A percentile compares a stretch with the other conserved stretches of the same genome.
Evolutionary conservation across 2,888 invertebrate genomes (phyloP).

Genomic region (Synanthedon tipuliformis): DNA sequence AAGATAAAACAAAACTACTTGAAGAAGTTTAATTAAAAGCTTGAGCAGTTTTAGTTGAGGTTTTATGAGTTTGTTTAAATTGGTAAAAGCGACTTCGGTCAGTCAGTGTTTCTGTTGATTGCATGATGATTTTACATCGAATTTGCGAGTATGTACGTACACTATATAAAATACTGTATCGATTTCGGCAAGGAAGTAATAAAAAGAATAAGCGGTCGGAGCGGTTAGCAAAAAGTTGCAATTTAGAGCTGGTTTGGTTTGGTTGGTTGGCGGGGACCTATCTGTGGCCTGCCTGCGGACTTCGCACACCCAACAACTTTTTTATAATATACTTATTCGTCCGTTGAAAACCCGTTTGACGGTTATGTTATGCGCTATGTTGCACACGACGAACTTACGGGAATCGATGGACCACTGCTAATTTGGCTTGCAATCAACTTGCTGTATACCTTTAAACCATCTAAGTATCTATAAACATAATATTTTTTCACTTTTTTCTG

Average conservation of each 20-base stretch:
- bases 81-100: too few species aligned
- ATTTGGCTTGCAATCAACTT: neutral
- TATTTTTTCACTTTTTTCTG: too few species aligned
- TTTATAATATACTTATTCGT: constrained; percentile 45
- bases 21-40: too few species aligned
- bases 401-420: constrained; percentile 18
- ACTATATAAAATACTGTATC: constrained; percentile 8
- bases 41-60: too few species aligned
- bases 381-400: constrained; percentile 33
- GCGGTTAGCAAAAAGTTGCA: constrained; percentile 44
- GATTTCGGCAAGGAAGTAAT: constrained; percentile 34
- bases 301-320: constrained; percentile 37
- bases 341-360: constrained; percentile 53
- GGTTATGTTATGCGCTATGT: constrained; percentile 32
- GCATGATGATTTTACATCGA: too few species aligned
- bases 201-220: constrained; percentile 39
- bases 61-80: too few species aligned
- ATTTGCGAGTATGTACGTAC: too few species aligned
- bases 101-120: too few species aligned
- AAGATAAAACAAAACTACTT: too few species aligned
- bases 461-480: too few species aligned
- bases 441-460: too few species aligned
- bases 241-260: constrained; percentile 51
- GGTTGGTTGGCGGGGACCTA: constrained; percentile 29
- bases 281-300: constrained; percentile 16